Evolutionary conservation across 2,113 vertebrate genomes (phyloP), one percentile per base, ranked within the genome.

Genomic region (Natator depressus): DNA sequence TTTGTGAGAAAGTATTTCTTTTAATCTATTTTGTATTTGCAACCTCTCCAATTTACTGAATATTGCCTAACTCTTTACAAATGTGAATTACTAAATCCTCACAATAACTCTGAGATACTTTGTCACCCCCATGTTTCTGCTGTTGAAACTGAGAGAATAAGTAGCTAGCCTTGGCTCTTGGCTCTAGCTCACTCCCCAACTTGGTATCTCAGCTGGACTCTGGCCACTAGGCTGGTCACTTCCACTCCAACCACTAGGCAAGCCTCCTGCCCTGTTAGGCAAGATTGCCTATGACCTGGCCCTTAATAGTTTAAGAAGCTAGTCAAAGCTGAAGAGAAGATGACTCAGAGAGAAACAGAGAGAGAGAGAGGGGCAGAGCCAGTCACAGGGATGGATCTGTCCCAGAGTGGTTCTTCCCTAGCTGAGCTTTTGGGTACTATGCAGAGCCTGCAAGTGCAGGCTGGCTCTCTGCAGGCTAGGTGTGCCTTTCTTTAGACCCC

Each of bases 21-120:
- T 69, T 69, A 2, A 69, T 35, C 62, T 69, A 69, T 69, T 69
- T 69, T 89, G 6, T 65, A 10, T 65, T 89, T 27, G 57, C 57
- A 95, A 17, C 49, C n/a, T 83, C 49, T 83, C 8, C 47, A 85
- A 95, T 97, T 76, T 88, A 24, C 42, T 92, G 78, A 84, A 82
- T 86, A 4, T 69, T 86, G 13, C 4, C 54, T 14, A 5, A 2
- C 51, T 93, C 49, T 90, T 90, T 80, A 47, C n/a, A 42, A 72
- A 1, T 80, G 13, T 89, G 50, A 84, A 24, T 24, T 94, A 93
- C 42, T 55, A 54, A 57, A 85, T 76, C 5, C 59, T 79, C 81
- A 38, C 49, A 1, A 0, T 47, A 87, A 89, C 10, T 29, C 19
- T 84, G 8, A 78, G n/a, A 49, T 31, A 75, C 55, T 57, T 57